phyloP scores from a whole-genome alignment of 1,140 invertebrate species.

The Cylas formicarius region DNA sequence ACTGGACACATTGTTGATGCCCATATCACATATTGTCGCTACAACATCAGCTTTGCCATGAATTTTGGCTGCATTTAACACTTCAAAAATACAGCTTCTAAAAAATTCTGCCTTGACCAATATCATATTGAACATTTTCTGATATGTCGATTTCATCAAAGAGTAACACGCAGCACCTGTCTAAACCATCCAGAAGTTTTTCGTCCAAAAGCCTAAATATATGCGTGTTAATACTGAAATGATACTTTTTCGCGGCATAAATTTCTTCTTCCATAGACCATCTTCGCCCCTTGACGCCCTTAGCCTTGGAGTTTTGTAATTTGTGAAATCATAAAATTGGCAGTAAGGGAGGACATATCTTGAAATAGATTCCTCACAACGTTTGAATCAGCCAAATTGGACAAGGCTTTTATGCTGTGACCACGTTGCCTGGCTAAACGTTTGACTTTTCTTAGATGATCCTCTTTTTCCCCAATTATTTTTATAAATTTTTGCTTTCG shows the following conservation, averaged over 20 bases:
- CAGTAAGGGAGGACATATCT: conserved; percentile 3
- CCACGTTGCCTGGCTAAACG: neutral
- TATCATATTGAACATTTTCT: conserved; percentile 11
- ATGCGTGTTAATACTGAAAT: no score
- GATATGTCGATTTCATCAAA: conserved; percentile 7
- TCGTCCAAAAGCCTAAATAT: no score
- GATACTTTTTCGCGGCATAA: no score
- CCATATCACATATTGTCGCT: conserved; percentile 20
- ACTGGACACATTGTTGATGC: conserved; percentile 9
- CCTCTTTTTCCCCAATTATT: conserved; percentile 2
- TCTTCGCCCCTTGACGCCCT: conserved; percentile 3
- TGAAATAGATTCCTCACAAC: conserved; percentile 4
- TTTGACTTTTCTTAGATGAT: conserved; percentile 8
- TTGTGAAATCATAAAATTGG: conserved; percentile 9
- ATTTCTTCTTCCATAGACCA: conserved; percentile 8
- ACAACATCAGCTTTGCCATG: conserved; percentile 18
- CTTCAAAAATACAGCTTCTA: conserved; percentile 11
- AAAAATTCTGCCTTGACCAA: neutral
- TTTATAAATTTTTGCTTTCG: neutral
- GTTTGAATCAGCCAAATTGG: conserved; percentile 4
- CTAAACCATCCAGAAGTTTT: conserved; percentile 2
- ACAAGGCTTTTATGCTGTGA: neutral
- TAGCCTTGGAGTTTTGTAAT: conserved; percentile 1
- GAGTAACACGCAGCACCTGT: conserved; percentile 2
- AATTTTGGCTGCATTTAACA: no score